A percentile compares a stretch with the other conserved stretches of the same genome.
Conservation (phyloP, 2,797 vertebrate genomes). For the Danio kyathit region DNA sequence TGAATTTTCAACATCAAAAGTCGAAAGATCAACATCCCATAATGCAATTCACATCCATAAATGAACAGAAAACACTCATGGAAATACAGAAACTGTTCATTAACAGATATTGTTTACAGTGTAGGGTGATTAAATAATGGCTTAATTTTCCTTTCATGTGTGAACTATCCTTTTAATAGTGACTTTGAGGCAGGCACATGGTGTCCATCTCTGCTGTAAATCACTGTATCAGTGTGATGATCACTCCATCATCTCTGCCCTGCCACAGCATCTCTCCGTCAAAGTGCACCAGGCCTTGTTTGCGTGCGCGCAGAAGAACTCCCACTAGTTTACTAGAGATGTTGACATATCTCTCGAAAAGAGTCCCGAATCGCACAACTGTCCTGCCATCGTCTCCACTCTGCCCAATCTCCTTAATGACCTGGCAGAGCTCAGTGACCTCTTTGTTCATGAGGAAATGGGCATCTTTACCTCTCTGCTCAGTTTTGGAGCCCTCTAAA, state of each 20-base stretch:
- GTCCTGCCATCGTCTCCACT: slow-evolving; percentile 68
- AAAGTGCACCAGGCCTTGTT: slow-evolving; percentile 86
- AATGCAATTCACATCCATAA: too few relatives aligned
- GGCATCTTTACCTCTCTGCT: slow-evolving; percentile 87
- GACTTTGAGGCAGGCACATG: slow-evolving; percentile 30
- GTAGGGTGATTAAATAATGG: too few relatives aligned
- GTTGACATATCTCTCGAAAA: slow-evolving; percentile 89
- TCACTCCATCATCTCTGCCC: slow-evolving; percentile 85
- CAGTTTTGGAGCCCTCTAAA: slow-evolving; percentile 84
- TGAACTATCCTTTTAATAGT: background rate
- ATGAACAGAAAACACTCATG: too few relatives aligned
- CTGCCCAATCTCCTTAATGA: slow-evolving; percentile 82
- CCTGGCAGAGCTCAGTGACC: slow-evolving; percentile 84
- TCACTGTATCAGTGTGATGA: slow-evolving; percentile 84
- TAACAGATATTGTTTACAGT: too few relatives aligned
- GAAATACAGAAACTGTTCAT: too few relatives aligned
- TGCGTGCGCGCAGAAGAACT: slow-evolving; percentile 87
- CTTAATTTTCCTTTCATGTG: background rate
- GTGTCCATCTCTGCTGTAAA: slow-evolving; percentile 1
- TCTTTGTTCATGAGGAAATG: slow-evolving; percentile 83
- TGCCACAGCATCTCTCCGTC: slow-evolving; percentile 96
- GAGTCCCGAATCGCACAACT: slow-evolving; percentile 81
- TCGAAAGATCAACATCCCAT: too few relatives aligned
- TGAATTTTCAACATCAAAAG: too few relatives aligned
- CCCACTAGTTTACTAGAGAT: slow-evolving; percentile 94